Evolutionary conservation across 2,888 invertebrate species (phyloP), one percentile per base, ranked within the genome.

Genomic region (Brassicogethes aeneus): DNA sequence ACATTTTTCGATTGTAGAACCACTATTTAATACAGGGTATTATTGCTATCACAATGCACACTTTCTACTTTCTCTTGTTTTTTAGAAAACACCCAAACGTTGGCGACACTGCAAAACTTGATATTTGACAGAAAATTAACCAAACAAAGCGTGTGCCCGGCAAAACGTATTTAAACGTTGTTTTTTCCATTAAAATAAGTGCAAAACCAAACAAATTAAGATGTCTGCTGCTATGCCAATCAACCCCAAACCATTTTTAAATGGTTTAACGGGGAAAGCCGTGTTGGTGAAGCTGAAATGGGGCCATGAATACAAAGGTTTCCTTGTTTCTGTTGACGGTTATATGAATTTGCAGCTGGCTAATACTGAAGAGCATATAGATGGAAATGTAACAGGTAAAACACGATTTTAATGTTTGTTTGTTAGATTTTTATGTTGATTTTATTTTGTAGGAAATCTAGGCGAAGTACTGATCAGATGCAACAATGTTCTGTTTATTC

Each of bases 221-320:
- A 84, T 84, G 84, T 73, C 86, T 63, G 79, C 86, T 66, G 82
- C 87, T 69, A 91, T 93, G 87, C 94, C 94, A 54, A 87, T 97
- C 64, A 99, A 99, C 71, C 99, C 99, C 2, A 99, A 99, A 76
- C 99, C 99, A 46, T 99, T 96, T 70, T 75, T 99, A 40, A 99
- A 99, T 75, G 90, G 91, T 62, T 76, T 99, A 36, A 97, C 96
- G 1, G 99, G 99, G 12, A 99, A 99, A 72, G 85, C 94, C 32
- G 95, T 99, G 31, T 81, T 96, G 68, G 95, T 97, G 2, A 97
- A 97, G 70, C 74, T 99, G 46, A 99, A 99, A 67, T 99, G 99
- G 99, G 97, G 99, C 17, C 97, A 97, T 69, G 97, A 99, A 70
- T 99, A 99, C 70, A 95, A 95, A 77, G 99, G 99, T 10, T 88